Base-by-base conservation (phyloP, 1,140 invertebrate genomes). In the Plectrocnemia conspersa region DNA sequence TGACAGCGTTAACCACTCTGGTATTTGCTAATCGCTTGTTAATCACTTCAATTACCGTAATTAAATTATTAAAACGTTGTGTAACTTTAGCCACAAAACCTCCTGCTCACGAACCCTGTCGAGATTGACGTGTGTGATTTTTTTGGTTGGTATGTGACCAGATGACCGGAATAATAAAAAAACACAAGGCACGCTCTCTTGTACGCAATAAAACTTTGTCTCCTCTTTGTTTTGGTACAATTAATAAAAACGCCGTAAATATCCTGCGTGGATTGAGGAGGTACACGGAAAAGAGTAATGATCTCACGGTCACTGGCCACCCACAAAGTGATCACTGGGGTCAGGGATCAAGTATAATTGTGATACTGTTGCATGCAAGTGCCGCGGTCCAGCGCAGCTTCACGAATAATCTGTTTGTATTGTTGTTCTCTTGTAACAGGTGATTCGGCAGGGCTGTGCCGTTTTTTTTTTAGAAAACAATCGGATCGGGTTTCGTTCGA, bases 261-360 rank as follows among this genome's bases (percentile, higher is more conserved):
- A 38, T 38, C 18, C 7, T n/a, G 7, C 5, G 35, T 16, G 35
- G 35, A 38, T 16, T 13, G 19, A 7, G 40, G 19, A 19, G 22
- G 18, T 6, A 7, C 7, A 9, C 9, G 7, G 7, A 7, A 6
- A 19, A 42, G 15, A 42, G 16, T 19, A 42, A 19, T 22, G 40
- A 22, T 42, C 40, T 22, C 40, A 42, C 40, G 40, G 40, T 42
- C 40, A 42, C 15, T 22, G 40, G 19, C 40, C 40, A 42, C 40
- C 40, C 40, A 42, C 40, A 38, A 38, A 22, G 40, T 42, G 40
- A 22, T 19, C 40, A 7, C 6, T 16, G 19, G 21, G 40, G 40
- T 42, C 40, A 42, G 40, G 40, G 40, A 19, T 42, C 40, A 38
- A 38, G 7, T 38, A 38, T 38, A 38, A 38, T 38, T 38, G 35